Evolutionary conservation across 2,113 vertebrate genomes (phyloP).

Genomic region (Poecilia latipinna): DNA sequence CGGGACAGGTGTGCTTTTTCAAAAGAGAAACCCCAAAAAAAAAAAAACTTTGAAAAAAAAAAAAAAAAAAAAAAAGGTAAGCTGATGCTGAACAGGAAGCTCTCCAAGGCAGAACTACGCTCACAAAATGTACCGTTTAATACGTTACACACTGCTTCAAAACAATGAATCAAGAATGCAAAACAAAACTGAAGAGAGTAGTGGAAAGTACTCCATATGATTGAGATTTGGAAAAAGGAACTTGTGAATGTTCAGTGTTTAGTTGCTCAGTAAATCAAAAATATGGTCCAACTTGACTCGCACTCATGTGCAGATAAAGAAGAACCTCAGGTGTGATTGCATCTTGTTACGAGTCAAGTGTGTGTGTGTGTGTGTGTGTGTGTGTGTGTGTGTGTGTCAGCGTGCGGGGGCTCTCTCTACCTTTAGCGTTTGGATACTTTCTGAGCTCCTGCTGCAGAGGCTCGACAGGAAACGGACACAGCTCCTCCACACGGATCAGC

Average conservation of each 20-base stretch:
- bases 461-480: constrained; percentile 94
- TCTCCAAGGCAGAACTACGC: background rate
- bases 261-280: too few relatives aligned
- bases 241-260: background rate
- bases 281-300: too few relatives aligned
- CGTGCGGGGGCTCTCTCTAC: constrained; percentile 66
- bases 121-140: background rate
- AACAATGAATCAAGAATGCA: background rate
- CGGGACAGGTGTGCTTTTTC: background rate
- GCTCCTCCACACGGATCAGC: constrained; percentile 91
- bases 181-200: background rate
- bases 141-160: background rate
- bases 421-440: constrained; percentile 88
- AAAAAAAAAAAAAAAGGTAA: background rate
- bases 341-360: too few relatives aligned
- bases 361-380: too few relatives aligned
- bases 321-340: too few relatives aligned
- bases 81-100: background rate
- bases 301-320: too few relatives aligned
- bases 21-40: constrained; percentile 28
- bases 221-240: background rate
- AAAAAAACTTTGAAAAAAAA: background rate
- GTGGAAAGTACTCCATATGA: background rate
- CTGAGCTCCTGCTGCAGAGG: constrained; percentile 87
- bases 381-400: background rate